A percentile compares a stretch with the other conserved stretches of the same genome.
These are phyloP conservation scores for Acanthoscelides obtectus DNA, from an alignment of 2,888 invertebrate genomes.

Conservation along the genomic window DNA sequence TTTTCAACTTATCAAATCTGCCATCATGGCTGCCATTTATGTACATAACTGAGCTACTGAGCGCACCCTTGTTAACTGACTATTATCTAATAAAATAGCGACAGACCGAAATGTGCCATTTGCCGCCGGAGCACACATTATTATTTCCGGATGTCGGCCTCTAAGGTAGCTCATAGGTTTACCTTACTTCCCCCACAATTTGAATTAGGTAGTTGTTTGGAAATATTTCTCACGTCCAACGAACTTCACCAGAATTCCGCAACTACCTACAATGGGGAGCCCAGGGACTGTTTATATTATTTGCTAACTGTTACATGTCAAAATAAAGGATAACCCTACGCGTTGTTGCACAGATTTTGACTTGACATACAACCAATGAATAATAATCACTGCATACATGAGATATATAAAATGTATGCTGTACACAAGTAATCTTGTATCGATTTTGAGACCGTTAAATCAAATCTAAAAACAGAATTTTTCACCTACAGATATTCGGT, in stretches of 20 bases:
- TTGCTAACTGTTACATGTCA: background rate
- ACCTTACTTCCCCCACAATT: background rate
- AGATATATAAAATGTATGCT: no score
- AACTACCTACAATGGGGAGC: background rate
- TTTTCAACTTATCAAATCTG: constrained; percentile 48
- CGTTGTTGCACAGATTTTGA: no score
- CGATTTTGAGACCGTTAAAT: no score
- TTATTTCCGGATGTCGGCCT: background rate
- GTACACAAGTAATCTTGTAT: no score
- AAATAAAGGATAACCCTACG: background rate
- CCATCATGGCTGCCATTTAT: constrained; percentile 47
- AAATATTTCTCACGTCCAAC: background rate
- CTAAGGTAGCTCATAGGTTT: background rate
- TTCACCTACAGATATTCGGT: no score
- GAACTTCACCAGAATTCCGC: background rate
- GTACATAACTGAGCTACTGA: constrained; percentile 34
- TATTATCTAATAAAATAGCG: constrained; percentile 40
- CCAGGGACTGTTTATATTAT: background rate
- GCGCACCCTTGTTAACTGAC: constrained; percentile 33
- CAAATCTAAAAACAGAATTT: no score
- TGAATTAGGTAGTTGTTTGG: background rate
- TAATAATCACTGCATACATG: no score
- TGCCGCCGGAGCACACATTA: background rate
- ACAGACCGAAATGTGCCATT: constrained; percentile 21
- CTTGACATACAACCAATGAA: no score